These are phyloP conservation scores for Vanessa atalanta DNA, from an alignment of 1,140 invertebrate genomes.

Conservation along the genomic window DNA sequence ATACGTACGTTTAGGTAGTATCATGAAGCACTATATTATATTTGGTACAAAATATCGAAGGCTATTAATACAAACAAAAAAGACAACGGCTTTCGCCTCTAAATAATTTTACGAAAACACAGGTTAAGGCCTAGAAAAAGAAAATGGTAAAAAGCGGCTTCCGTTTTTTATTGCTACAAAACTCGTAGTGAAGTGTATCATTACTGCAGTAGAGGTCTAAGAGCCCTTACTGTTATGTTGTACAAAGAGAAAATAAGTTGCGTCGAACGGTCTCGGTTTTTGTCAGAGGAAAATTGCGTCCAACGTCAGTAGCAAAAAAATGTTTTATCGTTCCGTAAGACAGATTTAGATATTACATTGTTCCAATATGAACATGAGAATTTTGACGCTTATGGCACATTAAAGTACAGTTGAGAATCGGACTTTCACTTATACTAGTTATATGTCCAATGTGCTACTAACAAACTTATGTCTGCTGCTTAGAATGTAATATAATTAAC, in stretches of 20 bases:
- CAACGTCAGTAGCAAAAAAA: neutral
- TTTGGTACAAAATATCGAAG: too few species aligned
- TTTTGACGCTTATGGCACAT: neutral
- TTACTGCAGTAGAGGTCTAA: constrained; percentile 21
- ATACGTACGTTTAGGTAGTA: neutral
- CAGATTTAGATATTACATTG: neutral
- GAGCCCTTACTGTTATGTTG: constrained; percentile 31
- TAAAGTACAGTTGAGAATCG: neutral
- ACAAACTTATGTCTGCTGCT: neutral
- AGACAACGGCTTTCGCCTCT: too few species aligned
- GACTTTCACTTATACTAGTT: neutral
- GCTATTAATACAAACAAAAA: too few species aligned
- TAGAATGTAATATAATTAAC: neutral
- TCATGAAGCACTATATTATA: too few species aligned
- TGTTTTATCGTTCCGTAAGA: neutral
- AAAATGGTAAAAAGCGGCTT: neutral
- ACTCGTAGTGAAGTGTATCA: constrained; percentile 23
- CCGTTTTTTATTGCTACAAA: constrained; percentile 2
- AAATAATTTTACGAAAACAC: too few species aligned
- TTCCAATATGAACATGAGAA: neutral
- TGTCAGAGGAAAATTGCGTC: constrained; percentile 21
- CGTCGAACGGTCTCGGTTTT: constrained; percentile 34
- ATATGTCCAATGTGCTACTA: neutral
- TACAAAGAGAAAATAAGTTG: constrained; percentile 34
- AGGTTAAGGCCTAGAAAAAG: neutral